A percentile compares a stretch with the other conserved stretches of the same genome.
These are phyloP conservation scores for Desmophyllum pertusum DNA, from an alignment of 92 coral and sea anemone genomes.

Conservation along the genomic window DNA sequence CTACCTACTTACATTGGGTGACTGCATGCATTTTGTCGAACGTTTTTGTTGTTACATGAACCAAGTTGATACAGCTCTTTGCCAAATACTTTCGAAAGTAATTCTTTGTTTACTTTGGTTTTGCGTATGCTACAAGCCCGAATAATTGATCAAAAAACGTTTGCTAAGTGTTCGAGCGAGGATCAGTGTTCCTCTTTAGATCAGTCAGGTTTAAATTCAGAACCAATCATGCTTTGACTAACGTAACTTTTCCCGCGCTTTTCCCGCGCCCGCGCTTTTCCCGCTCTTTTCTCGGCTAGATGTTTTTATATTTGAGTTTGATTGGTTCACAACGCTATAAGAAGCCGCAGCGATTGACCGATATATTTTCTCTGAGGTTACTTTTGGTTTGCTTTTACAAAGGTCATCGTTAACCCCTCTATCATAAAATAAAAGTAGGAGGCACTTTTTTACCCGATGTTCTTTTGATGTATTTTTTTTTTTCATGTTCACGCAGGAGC, in stretches of 20 bases:
- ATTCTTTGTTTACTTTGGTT: not conserved
- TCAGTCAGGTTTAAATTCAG: too few relatives aligned
- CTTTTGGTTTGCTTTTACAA: not conserved
- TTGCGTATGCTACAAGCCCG: not conserved
- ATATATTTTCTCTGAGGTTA: not conserved
- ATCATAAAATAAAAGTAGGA: not conserved
- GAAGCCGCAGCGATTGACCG: not conserved
- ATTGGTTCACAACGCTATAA: not conserved
- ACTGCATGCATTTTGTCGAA: not conserved
- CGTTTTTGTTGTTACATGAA: not conserved
- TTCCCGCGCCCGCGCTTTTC: not conserved
- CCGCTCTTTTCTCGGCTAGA: too few relatives aligned
- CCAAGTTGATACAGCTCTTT: not conserved
- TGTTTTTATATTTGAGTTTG: not conserved
- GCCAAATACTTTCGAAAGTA: not conserved
- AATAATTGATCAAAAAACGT: too few relatives aligned
- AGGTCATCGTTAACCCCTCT: not conserved
- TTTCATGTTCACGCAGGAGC: constrained; percentile 47
- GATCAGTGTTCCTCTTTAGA: too few relatives aligned
- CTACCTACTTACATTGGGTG: not conserved
- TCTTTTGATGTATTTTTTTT: not conserved
- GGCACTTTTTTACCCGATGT: not conserved
- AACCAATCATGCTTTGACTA: not conserved
- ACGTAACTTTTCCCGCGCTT: not conserved
- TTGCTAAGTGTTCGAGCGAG: too few relatives aligned